Conservation (phyloP, 2,797 vertebrate species). For the Natrix natrix region DNA sequence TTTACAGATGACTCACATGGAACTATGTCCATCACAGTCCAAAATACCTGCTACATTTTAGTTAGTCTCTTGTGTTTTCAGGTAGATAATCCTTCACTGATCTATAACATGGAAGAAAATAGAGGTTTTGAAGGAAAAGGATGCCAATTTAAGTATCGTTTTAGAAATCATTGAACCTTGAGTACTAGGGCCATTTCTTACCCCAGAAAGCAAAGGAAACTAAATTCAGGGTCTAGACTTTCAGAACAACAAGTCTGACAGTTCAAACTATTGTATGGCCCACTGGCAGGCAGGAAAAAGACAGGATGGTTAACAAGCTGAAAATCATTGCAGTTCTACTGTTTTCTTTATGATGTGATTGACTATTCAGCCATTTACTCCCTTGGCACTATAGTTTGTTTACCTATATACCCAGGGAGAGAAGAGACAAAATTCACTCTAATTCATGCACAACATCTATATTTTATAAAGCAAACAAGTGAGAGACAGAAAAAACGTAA, state of each 20-base stretch:
- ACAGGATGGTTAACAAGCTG: not conserved
- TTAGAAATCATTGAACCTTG: conserved; percentile 10
- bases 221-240: not conserved
- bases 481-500: not conserved
- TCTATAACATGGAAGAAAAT: not conserved
- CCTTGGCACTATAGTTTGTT: not conserved
- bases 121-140: not conserved
- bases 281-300: not conserved
- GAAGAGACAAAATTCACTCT: not conserved
- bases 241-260: not conserved
- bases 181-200: not conserved
- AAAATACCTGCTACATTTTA: not conserved
- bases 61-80: not conserved
- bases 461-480: not conserved
- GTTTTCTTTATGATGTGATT: not conserved
- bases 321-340: not conserved
- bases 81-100: not conserved
- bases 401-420: not conserved
- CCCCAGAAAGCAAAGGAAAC: not conserved
- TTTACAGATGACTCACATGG: not conserved
- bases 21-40: not conserved
- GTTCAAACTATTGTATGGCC: conserved; percentile 24
- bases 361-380: conserved; percentile 4
- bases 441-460: not conserved
- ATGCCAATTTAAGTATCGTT: not conserved